phyloP scores from a whole-genome alignment of 2,888 invertebrate genomes.

The Pseudeuparius sepicola region DNA sequence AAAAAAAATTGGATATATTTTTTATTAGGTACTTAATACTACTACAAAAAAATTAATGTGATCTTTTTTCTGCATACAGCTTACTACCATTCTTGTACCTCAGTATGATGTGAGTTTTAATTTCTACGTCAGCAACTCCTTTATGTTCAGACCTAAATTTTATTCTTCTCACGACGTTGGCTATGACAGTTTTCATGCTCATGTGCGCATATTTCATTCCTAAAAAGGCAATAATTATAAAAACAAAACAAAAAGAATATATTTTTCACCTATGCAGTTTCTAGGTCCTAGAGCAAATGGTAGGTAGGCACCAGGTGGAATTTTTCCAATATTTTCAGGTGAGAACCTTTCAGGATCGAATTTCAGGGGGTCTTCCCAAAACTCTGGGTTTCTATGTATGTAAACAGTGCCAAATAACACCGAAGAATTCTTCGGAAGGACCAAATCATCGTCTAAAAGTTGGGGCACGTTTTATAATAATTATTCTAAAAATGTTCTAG shows the following conservation, averaged over 20 bases:
- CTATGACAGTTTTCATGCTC: conserved; percentile 37
- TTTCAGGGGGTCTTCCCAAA: conserved; percentile 46
- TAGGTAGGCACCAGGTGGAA: conserved; percentile 42
- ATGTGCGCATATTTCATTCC: conserved; percentile 40
- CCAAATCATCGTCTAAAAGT: conserved; percentile 12
- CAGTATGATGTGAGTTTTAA: conserved; percentile 23
- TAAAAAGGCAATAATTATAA: conserved; percentile 22
- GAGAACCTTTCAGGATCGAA: conserved; percentile 51
- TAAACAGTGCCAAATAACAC: conserved; percentile 6
- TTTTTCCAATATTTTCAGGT: conserved; percentile 21
- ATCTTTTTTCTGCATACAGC: not conserved
- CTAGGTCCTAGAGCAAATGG: conserved; percentile 42
- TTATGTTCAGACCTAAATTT: conserved; percentile 29
- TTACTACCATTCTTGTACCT: conserved; percentile 18
- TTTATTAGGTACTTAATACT: too few species aligned
- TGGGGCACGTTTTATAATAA: too few species aligned
- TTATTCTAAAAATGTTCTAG: too few species aligned
- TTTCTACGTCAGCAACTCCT: conserved; percentile 25
- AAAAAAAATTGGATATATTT: too few species aligned
- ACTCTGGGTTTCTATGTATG: conserved; percentile 39
- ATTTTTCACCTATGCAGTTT: conserved; percentile 41
- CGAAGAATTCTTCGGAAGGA: conserved; percentile 9
- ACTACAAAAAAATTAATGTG: conserved; percentile 2
- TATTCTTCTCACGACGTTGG: conserved; percentile 35
- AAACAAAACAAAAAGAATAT: not conserved